phyloP scores from a whole-genome alignment of 53 echinoderm and acorn worm species.

The Mesocentrotus franciscanus region DNA sequence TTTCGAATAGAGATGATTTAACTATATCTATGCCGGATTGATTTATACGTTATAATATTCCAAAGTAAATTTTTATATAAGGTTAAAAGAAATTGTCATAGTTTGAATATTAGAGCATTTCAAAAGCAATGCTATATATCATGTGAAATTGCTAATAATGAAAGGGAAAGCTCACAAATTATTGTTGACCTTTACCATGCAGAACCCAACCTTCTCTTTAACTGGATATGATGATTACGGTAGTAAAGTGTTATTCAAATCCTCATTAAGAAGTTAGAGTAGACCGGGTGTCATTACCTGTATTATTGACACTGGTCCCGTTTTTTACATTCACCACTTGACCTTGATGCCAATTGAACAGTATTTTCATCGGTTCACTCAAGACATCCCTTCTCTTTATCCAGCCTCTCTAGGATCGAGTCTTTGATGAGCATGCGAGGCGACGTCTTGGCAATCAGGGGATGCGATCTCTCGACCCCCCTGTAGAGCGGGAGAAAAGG shows the following conservation, averaged over 20 bases:
- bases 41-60: neutral
- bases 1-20: neutral
- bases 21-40: too few relatives aligned
- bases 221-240: neutral
- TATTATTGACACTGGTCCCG: neutral
- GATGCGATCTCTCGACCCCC: slow-evolving; percentile 31
- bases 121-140: neutral
- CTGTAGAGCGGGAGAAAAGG: slow-evolving; percentile 33
- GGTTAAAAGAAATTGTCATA: neutral
- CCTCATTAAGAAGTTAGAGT: neutral
- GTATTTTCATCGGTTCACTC: neutral
- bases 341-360: slow-evolving; percentile 33
- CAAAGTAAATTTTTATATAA: neutral
- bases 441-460: slow-evolving; percentile 36
- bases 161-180: neutral
- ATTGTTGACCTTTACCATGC: neutral
- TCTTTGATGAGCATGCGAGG: neutral
- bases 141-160: neutral
- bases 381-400: neutral
- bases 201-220: neutral
- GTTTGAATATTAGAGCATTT: neutral
- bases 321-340: neutral
- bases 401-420: neutral
- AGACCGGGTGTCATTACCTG: slow-evolving; percentile 18
- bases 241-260: neutral